Evolutionary conservation across 2,113 vertebrate genomes (phyloP).

Genomic region (Charadrius vociferus): DNA sequence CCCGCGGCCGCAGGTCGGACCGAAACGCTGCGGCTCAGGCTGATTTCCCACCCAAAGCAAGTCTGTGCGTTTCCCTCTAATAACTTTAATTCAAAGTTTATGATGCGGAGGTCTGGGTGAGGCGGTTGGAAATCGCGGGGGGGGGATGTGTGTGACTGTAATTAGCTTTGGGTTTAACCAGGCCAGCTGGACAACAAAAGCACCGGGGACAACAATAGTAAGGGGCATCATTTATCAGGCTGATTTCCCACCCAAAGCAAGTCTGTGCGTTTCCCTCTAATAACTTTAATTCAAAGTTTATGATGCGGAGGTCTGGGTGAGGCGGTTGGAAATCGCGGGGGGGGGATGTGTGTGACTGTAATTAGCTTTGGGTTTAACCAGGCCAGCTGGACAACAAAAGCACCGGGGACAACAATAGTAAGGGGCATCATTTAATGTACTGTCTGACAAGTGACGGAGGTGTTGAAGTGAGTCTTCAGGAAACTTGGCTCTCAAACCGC

Average conservation of each 20-base stretch:
- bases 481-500: not conserved
- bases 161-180: no score
- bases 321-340: not conserved
- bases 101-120: not conserved
- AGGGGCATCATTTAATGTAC: not conserved
- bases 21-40: not conserved
- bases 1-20: not conserved
- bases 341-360: not conserved
- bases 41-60: fast-evolving
- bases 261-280: fast-evolving
- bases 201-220: not conserved
- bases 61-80: fast-evolving
- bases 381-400: not conserved
- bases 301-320: not conserved
- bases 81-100: not conserved
- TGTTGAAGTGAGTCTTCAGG: not conserved
- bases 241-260: fast-evolving
- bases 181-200: not conserved
- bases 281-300: not conserved
- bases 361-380: no score
- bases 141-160: not conserved
- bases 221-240: not conserved
- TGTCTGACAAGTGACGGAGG: not conserved
- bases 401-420: not conserved
- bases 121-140: not conserved